Conservation (phyloP, 2,888 invertebrate genomes). For the Stramonita haemastoma region DNA sequence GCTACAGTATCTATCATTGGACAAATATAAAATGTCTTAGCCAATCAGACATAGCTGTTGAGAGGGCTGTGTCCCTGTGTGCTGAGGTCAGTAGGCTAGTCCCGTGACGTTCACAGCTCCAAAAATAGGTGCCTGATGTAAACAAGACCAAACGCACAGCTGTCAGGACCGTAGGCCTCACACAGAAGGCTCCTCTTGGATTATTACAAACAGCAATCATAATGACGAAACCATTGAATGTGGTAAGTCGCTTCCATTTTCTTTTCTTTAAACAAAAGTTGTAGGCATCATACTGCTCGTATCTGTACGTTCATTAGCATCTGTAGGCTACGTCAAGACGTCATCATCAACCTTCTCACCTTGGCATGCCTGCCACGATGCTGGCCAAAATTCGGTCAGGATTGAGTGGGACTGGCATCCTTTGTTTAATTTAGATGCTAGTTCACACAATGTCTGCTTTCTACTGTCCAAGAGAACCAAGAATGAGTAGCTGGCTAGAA, state of each 20-base stretch:
- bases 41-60: constrained; percentile 49
- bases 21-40: constrained; percentile 40
- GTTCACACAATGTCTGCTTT: no score
- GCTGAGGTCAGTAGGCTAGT: not conserved
- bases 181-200: not conserved
- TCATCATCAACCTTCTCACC: constrained; percentile 28
- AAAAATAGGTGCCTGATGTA: constrained; percentile 67
- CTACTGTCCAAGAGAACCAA: no score
- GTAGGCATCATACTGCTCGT: not conserved
- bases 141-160: constrained; percentile 56
- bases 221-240: constrained; percentile 67
- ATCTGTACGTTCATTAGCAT: not conserved
- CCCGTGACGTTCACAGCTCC: constrained; percentile 45
- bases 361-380: not conserved
- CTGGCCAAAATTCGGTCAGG: constrained; percentile 24
- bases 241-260: constrained; percentile 58
- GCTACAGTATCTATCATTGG: constrained; percentile 42
- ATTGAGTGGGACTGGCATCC: not conserved
- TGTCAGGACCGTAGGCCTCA: not conserved
- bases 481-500: no score
- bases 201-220: constrained; percentile 25
- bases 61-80: constrained; percentile 29
- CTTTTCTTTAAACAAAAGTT: not conserved
- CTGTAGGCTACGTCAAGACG: not conserved
- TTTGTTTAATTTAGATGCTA: no score